Evolutionary conservation across 2,113 vertebrate genomes (phyloP).

Genomic region (Circaetus gallicus): DNA sequence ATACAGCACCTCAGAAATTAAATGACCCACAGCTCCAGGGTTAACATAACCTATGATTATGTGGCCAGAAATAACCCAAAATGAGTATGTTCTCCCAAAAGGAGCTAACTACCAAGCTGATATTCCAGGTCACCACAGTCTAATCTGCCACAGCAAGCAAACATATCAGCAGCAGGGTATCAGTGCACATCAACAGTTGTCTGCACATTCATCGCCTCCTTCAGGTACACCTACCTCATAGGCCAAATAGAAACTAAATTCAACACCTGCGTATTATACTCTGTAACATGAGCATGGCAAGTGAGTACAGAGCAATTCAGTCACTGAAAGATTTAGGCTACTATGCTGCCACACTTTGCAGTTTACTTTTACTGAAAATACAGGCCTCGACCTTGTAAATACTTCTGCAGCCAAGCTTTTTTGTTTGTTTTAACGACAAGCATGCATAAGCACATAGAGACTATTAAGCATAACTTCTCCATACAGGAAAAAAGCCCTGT

Average conservation of each 20-base stretch:
- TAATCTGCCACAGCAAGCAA: background rate
- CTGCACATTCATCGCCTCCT: background rate
- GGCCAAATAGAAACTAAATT: background rate
- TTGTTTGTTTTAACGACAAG: background rate
- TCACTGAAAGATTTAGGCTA: background rate
- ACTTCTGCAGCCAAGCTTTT: background rate
- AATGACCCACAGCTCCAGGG: background rate
- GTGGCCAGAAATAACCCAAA: slow-evolving; percentile 22
- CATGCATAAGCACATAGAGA: background rate
- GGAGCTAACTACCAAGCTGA: background rate
- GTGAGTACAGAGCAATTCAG: background rate
- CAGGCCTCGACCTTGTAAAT: background rate
- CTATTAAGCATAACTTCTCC: background rate
- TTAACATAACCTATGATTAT: background rate
- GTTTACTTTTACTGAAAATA: background rate
- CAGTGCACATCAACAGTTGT: background rate
- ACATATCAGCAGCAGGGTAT: background rate
- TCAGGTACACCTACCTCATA: background rate
- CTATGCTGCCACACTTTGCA: background rate
- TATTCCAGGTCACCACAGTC: background rate
- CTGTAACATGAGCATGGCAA: background rate
- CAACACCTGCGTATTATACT: background rate
- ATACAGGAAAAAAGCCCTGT: background rate
- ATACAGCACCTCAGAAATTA: background rate
- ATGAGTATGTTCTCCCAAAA: background rate